Base-by-base conservation (phyloP, 2,113 vertebrate genomes). In the Melanocharis versteri region DNA sequence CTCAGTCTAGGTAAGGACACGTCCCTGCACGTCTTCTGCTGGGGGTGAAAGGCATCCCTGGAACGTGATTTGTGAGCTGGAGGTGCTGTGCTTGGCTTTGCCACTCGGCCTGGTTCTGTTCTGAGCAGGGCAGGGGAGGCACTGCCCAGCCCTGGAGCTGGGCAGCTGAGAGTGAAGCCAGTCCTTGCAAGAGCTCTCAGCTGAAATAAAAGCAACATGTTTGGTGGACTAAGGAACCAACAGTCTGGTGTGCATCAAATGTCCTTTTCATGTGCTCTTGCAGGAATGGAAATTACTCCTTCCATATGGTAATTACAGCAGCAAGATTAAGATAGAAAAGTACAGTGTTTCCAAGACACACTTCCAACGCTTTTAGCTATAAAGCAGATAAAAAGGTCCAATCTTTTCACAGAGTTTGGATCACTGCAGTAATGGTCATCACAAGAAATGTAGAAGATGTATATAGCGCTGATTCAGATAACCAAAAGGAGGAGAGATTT, bases 1-100 rank as follows among this genome's bases (percentile, higher is more conserved):
- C 66, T n/a, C 87, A 97, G n/a, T 73, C 81, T 80, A 98, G 98
- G 99, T 99, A 92, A 96, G 57, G n/a, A 8, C 16, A 1, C 6
- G 5, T 9, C 54, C 48, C 45, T 60, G 50, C 18, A 6, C 17
- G 22, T 20, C 39, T 44, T 35, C 17, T 27, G 8, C 19, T 35
- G 66, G 70, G 18, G 54, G 11, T 45, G 39, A 27, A 27, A 57
- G 23, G 82, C 18, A 44, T 42, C 17, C 61, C 48, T 87, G 4
- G 13, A 24, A 14, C 15, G 21, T 11, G 10, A 9, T 33, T 7
- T 84, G 60, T 62, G 2, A 20, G 22, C 21, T 58, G 1, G 27
- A 47, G 57, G 10, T 40, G 69, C 72, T 84, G 48, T 24, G 15
- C 35, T 20, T 82, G 39, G 30, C 50, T 61, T 79, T 91, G 20